phyloP scores from a whole-genome alignment of 2,797 vertebrate species.

The Chiloscyllium punctatum region DNA sequence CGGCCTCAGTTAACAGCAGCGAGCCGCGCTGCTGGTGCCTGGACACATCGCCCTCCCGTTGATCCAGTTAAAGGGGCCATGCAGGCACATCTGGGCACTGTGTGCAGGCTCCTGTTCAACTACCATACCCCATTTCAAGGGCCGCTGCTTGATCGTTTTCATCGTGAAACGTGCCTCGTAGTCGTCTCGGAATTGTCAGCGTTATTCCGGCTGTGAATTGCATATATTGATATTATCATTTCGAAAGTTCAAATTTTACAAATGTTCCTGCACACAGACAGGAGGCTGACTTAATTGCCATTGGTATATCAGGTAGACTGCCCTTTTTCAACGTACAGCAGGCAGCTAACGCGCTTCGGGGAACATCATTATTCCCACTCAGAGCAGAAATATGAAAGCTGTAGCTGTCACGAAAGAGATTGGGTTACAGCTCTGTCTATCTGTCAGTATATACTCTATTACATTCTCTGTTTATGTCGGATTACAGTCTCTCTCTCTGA shows the following conservation, averaged over 20 bases:
- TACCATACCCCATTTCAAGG: background rate
- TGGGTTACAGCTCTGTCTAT: background rate
- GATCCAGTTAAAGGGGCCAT: slow-evolving; percentile 20
- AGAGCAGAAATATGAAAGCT: background rate
- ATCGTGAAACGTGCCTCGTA: background rate
- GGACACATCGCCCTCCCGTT: background rate
- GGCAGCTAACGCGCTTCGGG: background rate
- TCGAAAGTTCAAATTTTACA: background rate
- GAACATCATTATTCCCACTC: slow-evolving; percentile 3
- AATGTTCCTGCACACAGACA: background rate
- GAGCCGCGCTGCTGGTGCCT: background rate
- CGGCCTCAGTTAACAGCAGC: background rate
- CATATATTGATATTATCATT: background rate
- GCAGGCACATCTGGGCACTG: background rate
- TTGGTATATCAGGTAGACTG: background rate
- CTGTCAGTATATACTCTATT: background rate
- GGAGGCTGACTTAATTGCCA: background rate
- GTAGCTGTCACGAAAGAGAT: background rate
- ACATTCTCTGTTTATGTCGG: background rate
- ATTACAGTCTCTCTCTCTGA: background rate
- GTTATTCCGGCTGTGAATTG: background rate
- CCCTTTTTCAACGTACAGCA: background rate
- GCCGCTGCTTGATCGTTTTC: background rate
- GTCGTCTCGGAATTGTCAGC: background rate
- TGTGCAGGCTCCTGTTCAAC: background rate